Evolutionary conservation across 2,888 invertebrate species (phyloP), one percentile per base, ranked within the genome.

Genomic region (Campaea margaritaria): DNA sequence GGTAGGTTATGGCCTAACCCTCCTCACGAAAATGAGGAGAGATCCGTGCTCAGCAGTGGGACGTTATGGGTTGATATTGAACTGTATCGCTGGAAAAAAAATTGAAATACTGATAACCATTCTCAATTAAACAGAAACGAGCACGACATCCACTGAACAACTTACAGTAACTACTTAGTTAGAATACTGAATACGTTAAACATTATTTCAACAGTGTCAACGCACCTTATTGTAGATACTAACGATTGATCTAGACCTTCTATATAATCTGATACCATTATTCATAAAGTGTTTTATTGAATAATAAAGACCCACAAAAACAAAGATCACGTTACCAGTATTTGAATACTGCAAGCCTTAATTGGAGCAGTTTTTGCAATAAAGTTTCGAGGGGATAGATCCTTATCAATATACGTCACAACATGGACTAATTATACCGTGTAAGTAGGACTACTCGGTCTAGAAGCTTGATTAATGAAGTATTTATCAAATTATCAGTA

Each of bases 371-470:
- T 55, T 54, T 55, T 55, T 55, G 47, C 15, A 9, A 14, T 14
- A 21, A 42, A 50, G 4, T 34, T 10, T 8, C 46, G 11, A 34
- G 12, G 38, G 39, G 31, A 42, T 45, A 49, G 59, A 64, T 63
- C 16, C 5, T 21, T 56, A 64, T 64, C 63, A 16, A 41, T 59
- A 52, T 53, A 49, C 50, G 47, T 42, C 46, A 38, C 39, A 59
- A 12, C 46, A 31, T 42, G 27, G 12, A 21, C 10, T 42, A 16
- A 9, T 31, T 7, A 31, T 31, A 12, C 28, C 16, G 42, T 15
- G 14, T 15, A 14, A 14, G 11, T 28, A 13, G 16, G 34, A 47
- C 8, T n/a, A 39, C 0, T 39, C n/a, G 14, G 28, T 28, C 38
- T 13, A 53, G 28, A 28, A 14, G 15, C 36, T 28, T 53, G 53